A percentile compares a stretch with the other conserved stretches of the same genome.
Conservation (phyloP, 92 coral and sea anemone genomes). For the Porites divaricata region DNA sequence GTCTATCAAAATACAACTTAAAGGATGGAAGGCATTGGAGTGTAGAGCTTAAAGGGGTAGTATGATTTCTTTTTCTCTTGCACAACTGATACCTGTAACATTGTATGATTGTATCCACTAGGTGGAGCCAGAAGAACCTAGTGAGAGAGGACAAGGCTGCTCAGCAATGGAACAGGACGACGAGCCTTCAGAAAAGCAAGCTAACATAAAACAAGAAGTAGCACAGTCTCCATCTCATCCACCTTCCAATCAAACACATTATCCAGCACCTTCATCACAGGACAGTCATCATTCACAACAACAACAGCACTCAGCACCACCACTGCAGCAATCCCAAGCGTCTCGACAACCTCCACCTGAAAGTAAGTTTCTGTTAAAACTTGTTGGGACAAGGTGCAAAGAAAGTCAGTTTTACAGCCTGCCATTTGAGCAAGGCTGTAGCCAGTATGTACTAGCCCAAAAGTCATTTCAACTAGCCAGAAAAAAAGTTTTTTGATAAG, state of each 20-base stretch:
- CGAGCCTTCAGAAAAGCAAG: conserved; percentile 56
- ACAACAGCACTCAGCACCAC: conserved; percentile 31
- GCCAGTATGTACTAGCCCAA: too few species aligned
- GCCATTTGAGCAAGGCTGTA: too few species aligned
- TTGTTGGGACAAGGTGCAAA: not conserved
- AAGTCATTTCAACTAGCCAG: too few species aligned
- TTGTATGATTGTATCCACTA: not conserved
- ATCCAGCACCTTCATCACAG: conserved; percentile 19
- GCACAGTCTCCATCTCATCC: conserved; percentile 48
- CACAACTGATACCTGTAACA: not conserved
- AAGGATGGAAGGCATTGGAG: too few species aligned
- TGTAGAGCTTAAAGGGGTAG: too few species aligned
- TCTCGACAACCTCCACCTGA: conserved; percentile 44
- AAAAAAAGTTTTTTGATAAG: too few species aligned
- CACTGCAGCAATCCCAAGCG: conserved; percentile 21
- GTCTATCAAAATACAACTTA: too few species aligned
- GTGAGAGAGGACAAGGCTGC: conserved; percentile 57
- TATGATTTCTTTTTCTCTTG: too few species aligned
- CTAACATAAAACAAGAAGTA: conserved; percentile 54
- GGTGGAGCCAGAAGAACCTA: conserved; percentile 88
- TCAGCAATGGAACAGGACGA: conserved; percentile 82
- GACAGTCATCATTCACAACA: conserved; percentile 39
- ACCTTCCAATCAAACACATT: conserved; percentile 32
- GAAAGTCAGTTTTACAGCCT: too few species aligned
- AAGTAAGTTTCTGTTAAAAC: conserved; percentile 22